Conservation (phyloP, 2,797 vertebrate species). For the Melanotaenia trifasciata region DNA sequence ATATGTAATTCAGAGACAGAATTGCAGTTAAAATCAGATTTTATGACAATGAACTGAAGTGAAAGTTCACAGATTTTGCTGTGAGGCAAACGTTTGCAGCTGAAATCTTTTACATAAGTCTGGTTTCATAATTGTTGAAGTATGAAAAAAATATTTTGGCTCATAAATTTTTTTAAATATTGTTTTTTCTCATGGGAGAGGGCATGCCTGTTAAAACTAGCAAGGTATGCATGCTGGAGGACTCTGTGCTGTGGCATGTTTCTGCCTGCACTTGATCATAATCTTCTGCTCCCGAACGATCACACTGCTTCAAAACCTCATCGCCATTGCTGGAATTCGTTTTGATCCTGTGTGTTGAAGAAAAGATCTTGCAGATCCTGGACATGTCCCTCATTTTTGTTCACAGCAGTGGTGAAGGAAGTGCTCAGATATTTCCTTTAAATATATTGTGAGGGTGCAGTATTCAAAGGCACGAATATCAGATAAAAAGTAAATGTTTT, state of each 20-base stretch:
- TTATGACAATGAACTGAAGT: background rate
- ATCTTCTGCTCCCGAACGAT: background rate
- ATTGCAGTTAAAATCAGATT: background rate
- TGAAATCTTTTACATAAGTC: background rate
- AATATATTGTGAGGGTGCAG: background rate
- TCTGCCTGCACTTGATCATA: conserved; percentile 27
- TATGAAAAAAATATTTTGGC: background rate
- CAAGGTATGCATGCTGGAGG: conserved; percentile 42
- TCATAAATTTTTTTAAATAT: background rate
- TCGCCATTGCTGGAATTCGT: background rate
- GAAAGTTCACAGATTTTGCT: background rate
- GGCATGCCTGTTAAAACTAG: conserved; percentile 56
- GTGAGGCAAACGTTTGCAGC: background rate
- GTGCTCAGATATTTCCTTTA: background rate
- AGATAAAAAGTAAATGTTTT: background rate
- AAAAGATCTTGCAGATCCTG: background rate
- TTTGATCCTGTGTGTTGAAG: background rate
- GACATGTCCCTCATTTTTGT: background rate
- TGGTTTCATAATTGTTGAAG: background rate
- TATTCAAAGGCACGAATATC: background rate
- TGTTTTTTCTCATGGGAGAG: conserved; percentile 5
- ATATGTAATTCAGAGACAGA: background rate
- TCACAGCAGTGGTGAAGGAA: background rate
- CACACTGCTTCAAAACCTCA: background rate
- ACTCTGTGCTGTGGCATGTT: conserved; percentile 11